Evolutionary conservation across 2,888 invertebrate genomes (phyloP).

Genomic region (Pyralis farinalis): DNA sequence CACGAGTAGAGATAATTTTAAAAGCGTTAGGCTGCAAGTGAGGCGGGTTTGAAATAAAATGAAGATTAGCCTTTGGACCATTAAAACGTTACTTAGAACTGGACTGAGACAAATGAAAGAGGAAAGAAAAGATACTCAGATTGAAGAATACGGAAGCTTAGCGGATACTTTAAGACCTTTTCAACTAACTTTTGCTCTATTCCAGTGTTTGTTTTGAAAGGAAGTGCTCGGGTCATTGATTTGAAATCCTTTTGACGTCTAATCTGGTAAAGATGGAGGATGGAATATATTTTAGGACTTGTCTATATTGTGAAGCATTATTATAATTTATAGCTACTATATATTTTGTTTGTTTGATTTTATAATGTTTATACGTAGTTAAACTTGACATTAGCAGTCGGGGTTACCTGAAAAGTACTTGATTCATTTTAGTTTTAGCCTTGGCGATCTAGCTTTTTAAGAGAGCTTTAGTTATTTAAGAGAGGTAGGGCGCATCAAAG

Average conservation of each 20-base stretch:
- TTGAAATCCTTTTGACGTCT: background rate
- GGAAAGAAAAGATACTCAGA: slow-evolving; percentile 3
- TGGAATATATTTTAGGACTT: background rate
- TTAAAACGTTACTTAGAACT: background rate
- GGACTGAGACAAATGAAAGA: slow-evolving; percentile 2
- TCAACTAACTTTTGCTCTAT: slow-evolving; percentile 4
- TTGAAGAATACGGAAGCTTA: background rate
- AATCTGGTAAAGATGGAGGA: background rate
- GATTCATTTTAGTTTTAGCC: too few species aligned
- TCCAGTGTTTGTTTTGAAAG: slow-evolving; percentile 1
- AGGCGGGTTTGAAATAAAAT: background rate
- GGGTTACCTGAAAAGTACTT: too few species aligned
- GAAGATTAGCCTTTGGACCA: background rate
- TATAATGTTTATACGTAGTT: too few species aligned
- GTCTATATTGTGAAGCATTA: too few species aligned
- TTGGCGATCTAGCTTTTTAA: too few species aligned
- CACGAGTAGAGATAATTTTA: background rate
- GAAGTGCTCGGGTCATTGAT: background rate
- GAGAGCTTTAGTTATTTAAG: too few species aligned
- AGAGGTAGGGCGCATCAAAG: too few species aligned
- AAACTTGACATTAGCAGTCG: too few species aligned
- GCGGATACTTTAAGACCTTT: slow-evolving; percentile 1
- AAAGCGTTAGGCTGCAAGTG: background rate
- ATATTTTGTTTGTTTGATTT: too few species aligned
- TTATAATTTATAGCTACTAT: too few species aligned